phyloP scores from a whole-genome alignment of 2,888 invertebrate species.

The Cosmia trapezina region DNA sequence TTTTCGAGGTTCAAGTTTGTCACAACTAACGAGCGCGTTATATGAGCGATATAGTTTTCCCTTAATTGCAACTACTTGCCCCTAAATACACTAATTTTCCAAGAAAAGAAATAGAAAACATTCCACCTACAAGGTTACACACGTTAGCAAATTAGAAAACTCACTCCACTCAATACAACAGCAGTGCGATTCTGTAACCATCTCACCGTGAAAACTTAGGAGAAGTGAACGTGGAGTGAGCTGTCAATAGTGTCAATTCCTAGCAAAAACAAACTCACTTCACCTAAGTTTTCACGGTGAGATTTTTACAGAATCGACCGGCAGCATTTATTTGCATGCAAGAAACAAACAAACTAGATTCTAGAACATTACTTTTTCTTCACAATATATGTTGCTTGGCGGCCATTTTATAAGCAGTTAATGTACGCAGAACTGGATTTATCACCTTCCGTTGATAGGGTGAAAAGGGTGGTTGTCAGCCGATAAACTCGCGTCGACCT shows the following conservation, averaged over 20 bases:
- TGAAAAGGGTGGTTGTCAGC: constrained; percentile 41
- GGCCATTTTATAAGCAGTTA: constrained; percentile 28
- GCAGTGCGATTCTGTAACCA: too few relatives aligned
- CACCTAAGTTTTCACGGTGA: too few relatives aligned
- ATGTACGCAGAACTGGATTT: constrained; percentile 50
- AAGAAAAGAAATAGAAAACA: neutral
- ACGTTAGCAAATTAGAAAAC: constrained; percentile 5
- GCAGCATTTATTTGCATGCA: constrained; percentile 18
- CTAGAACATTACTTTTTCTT: constrained; percentile 17
- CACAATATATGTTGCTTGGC: constrained; percentile 1
- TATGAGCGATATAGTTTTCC: too few relatives aligned
- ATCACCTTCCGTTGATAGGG: constrained; percentile 50
- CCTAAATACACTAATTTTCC: neutral
- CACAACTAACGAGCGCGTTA: neutral
- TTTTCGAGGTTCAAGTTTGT: neutral
- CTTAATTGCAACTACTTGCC: neutral
- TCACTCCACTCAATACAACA: neutral
- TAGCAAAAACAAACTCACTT: too few relatives aligned
- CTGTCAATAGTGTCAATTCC: too few relatives aligned
- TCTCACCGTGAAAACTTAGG: too few relatives aligned
- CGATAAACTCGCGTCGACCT: constrained; percentile 58
- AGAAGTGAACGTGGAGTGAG: too few relatives aligned
- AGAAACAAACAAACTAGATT: constrained; percentile 26
- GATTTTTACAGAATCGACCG: too few relatives aligned
- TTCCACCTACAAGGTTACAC: neutral